Percentiles rank a stretch among this genome's conserved stretches.
phyloP scores from a whole-genome alignment of 2,888 invertebrate genomes.

The Mechanitis mazaeus region DNA sequence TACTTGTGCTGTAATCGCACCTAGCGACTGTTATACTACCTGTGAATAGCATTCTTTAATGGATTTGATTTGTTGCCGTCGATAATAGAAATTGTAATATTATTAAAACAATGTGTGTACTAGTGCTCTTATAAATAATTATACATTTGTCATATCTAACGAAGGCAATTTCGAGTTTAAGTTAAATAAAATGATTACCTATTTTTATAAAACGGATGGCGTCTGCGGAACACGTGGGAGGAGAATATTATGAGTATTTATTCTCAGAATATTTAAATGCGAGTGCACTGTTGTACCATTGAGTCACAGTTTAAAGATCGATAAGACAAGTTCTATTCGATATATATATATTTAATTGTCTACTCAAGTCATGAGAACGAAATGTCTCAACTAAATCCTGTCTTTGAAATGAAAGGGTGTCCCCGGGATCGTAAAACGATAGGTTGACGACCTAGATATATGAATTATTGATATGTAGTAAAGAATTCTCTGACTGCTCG shows the following conservation, averaged over 20 bases:
- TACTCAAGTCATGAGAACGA: not conserved
- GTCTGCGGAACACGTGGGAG: slow-evolving; percentile 22
- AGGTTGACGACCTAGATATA: slow-evolving; percentile 22
- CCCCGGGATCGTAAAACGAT: slow-evolving; percentile 30
- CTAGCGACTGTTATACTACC: slow-evolving; percentile 11
- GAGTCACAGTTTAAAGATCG: slow-evolving; percentile 25
- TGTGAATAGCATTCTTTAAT: slow-evolving; percentile 8
- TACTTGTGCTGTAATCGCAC: slow-evolving; percentile 18
- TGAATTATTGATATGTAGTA: slow-evolving; percentile 32
- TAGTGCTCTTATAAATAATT: too few relatives aligned
- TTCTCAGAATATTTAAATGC: slow-evolving; percentile 23
- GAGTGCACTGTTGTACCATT: slow-evolving; percentile 13
- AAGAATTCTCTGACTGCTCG: slow-evolving; percentile 27
- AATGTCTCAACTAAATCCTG: not conserved
- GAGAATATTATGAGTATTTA: slow-evolving; percentile 10
- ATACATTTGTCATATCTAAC: too few relatives aligned
- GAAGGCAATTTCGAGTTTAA: not conserved
- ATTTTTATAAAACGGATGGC: slow-evolving; percentile 30
- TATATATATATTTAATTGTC: slow-evolving; percentile 4
- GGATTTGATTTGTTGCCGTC: slow-evolving; percentile 3
- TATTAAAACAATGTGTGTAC: too few relatives aligned
- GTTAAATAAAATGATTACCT: slow-evolving; percentile 15
- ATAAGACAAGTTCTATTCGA: not conserved
- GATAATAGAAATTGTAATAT: not conserved
- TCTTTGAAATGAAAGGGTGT: slow-evolving; percentile 11